phyloP scores from a whole-genome alignment of 2,113 vertebrate species.

The Oryzias javanicus region DNA sequence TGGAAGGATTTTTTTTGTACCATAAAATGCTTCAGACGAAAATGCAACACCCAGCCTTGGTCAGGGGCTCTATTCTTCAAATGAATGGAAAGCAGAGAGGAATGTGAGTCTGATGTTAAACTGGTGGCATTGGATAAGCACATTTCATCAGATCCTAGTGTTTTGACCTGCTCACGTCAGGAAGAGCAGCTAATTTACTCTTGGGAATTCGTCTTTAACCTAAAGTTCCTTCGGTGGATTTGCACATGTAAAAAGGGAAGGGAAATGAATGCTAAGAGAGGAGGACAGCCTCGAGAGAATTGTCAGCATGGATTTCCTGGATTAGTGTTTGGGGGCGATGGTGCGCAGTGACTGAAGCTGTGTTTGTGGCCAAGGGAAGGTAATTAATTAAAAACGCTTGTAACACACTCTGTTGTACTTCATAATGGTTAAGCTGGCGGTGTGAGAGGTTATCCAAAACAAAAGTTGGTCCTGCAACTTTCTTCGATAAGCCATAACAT shows the following conservation, averaged over 20 bases:
- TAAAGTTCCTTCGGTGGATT: conserved; percentile 37
- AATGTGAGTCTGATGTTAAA: conserved; percentile 9
- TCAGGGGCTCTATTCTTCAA: conserved; percentile 11
- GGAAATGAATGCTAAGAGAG: conserved; percentile 18
- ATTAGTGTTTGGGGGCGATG: conserved; percentile 51
- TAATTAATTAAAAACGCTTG: conserved; percentile 70
- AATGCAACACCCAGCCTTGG: conserved; percentile 7
- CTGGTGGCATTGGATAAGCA: conserved; percentile 20
- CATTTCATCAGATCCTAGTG: not conserved
- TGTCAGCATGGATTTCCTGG: conserved; percentile 62
- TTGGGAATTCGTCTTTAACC: conserved; percentile 41
- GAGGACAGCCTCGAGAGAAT: conserved; percentile 51
- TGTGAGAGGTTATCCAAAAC: conserved; percentile 36
- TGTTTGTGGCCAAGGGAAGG: conserved; percentile 53
- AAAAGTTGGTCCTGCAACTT: conserved; percentile 26
- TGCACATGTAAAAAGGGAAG: conserved; percentile 10
- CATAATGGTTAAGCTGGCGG: conserved; percentile 38
- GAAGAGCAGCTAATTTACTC: conserved; percentile 23
- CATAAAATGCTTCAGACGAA: too few species aligned
- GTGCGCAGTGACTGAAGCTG: conserved; percentile 44
- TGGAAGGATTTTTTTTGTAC: conserved; percentile 22
- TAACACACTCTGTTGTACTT: conserved; percentile 44
- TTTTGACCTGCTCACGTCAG: conserved; percentile 27
- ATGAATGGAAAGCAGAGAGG: conserved; percentile 24
- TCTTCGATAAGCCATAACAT: conserved; percentile 21